phyloP scores from a whole-genome alignment of 2,113 vertebrate species.

The Neolamprologus sp. region DNA sequence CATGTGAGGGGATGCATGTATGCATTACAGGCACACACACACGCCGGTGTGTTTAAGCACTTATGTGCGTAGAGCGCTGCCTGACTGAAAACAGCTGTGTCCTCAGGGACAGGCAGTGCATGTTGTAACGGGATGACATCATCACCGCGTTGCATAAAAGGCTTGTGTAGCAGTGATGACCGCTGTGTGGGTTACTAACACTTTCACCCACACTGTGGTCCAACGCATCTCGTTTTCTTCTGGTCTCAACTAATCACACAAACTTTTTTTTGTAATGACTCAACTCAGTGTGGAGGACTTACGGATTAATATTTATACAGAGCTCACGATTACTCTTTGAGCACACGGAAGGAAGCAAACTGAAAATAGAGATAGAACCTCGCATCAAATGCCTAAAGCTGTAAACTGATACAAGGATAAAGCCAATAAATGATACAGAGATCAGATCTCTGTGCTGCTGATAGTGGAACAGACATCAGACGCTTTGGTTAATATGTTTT shows the following conservation, averaged over 20 bases:
- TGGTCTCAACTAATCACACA: background rate
- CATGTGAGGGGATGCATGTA: background rate
- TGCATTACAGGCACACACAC: background rate
- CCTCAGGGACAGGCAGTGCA: slow-evolving; percentile 11
- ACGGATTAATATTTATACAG: background rate
- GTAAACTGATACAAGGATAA: background rate
- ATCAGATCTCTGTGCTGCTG: background rate
- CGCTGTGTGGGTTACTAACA: background rate
- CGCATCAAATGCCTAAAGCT: background rate
- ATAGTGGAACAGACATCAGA: background rate
- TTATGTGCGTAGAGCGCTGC: background rate
- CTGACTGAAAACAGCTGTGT: slow-evolving; percentile 32
- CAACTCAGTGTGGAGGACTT: background rate
- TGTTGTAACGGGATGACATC: slow-evolving; percentile 26
- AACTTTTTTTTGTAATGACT: background rate
- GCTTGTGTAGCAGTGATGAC: background rate
- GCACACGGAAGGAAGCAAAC: background rate
- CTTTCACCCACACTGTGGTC: background rate
- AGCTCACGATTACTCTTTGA: background rate
- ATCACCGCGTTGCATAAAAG: slow-evolving; percentile 12
- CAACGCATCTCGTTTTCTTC: background rate
- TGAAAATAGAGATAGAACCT: background rate
- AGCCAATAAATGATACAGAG: background rate
- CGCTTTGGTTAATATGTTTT: background rate
- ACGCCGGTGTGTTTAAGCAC: background rate